Conservation (phyloP, 23 tunicate species). For the Clavelina lepadiformis region DNA sequence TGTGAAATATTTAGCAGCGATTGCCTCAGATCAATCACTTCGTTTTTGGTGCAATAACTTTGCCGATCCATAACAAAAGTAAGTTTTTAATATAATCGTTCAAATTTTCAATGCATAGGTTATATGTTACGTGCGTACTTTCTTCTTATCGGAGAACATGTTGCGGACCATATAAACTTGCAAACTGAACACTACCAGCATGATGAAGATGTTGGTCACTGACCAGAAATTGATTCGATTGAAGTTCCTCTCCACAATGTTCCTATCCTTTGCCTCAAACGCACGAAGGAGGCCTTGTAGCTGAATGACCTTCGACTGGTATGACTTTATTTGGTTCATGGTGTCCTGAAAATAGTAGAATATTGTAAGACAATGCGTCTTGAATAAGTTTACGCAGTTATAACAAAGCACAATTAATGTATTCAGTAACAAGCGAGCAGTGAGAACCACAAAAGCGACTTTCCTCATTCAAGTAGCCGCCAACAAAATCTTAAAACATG, state of each 20-base stretch:
- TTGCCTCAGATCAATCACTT: too few species aligned
- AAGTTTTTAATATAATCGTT: background rate
- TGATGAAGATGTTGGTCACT: slow-evolving; percentile 55
- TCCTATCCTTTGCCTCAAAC: slow-evolving; percentile 84
- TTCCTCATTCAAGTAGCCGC: too few species aligned
- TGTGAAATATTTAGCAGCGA: too few species aligned
- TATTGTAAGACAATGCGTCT: too few species aligned
- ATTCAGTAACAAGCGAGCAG: too few species aligned
- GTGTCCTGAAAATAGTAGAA: slow-evolving; percentile 67
- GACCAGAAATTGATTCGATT: slow-evolving; percentile 87
- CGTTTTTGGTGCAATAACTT: too few species aligned
- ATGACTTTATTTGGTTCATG: slow-evolving; percentile 43
- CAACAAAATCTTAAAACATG: too few species aligned
- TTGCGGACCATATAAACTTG: slow-evolving; percentile 77
- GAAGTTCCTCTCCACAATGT: slow-evolving; percentile 74
- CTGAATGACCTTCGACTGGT: slow-evolving; percentile 79
- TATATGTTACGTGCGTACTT: slow-evolving; percentile 36
- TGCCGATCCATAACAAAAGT: too few species aligned
- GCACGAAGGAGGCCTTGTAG: slow-evolving; percentile 69
- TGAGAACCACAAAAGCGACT: too few species aligned
- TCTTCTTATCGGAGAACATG: slow-evolving; percentile 81
- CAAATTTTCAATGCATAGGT: background rate
- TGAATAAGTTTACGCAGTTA: too few species aligned
- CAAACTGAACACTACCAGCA: slow-evolving; percentile 57
- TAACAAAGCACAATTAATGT: too few species aligned